Evolutionary conservation across 2,113 vertebrate species (phyloP), one percentile per base, ranked within the genome.

Genomic region (Ceyx cyanopectus): DNA sequence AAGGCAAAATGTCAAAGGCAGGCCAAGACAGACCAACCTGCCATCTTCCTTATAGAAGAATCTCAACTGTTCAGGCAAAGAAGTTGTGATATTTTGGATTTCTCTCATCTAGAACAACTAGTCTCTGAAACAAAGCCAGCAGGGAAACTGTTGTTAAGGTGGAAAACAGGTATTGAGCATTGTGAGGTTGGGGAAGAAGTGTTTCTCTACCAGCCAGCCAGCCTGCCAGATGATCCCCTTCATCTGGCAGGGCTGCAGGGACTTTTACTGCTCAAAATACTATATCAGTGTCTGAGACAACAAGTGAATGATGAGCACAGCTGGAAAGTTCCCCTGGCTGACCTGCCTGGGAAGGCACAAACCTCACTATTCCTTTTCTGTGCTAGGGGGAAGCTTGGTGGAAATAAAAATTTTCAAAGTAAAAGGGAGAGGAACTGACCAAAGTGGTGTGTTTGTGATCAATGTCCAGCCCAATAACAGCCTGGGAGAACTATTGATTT

Each of bases 181-280:
- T 68, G 32, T 29, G 48, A 90, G 40, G 9, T 3, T 12, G 6
- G 6, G 21, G 84, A 60, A 73, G 27, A 14, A 67, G 12, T 5
- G 11, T 6, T 89, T 63, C 37, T 30, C 40, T 78, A 45, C 18
- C 10, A 3, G 6, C 4, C 53, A 82, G 48, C 6, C 57, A 67
- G 17, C 19, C 61, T 85, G 66, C 21, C 63, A 79, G 43, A 58
- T 80, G 76, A 13, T 17, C 7, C 32, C 48, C 54, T 79, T 51
- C 72, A 91, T 26, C 58, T 29, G 51, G 10, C 74, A 87, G 24
- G n/a, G n/a, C 79, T 92, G 34, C 40, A 74, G 50, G 5, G 19
- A 14, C 23, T 45, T 80, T 46, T 69, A 68, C 80, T 86, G 77
- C 68, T 93, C 37, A 34, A 83, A 90, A 95, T 95, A 86, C 13